Evolutionary conservation across 1,140 invertebrate species (phyloP).

Genomic region (Ceratosolen fusciceps): DNA sequence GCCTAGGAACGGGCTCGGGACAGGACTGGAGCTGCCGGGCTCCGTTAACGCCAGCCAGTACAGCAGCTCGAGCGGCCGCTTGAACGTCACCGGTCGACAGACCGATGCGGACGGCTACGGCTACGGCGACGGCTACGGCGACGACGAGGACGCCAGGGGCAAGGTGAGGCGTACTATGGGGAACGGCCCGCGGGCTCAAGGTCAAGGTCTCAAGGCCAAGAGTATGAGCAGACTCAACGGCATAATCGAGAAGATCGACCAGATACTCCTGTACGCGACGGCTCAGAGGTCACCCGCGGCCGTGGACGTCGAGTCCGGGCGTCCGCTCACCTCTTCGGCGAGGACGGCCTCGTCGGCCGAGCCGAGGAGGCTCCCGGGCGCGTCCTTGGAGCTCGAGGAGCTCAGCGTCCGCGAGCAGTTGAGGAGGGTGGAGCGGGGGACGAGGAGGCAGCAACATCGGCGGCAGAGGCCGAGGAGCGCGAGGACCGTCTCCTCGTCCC

Average conservation of each 20-base stretch:
- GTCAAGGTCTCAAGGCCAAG: slow-evolving; percentile 56
- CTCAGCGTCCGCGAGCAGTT: background rate
- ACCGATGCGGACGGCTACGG: slow-evolving; percentile 1
- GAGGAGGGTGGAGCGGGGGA: background rate
- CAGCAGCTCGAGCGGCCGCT: slow-evolving; percentile 44
- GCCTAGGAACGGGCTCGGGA: slow-evolving; percentile 15
- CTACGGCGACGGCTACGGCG: no score
- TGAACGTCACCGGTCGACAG: slow-evolving; percentile 27
- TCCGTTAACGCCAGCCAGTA: slow-evolving; percentile 5
- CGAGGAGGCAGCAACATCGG: background rate
- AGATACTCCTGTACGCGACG: slow-evolving; percentile 63
- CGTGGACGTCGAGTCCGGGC: slow-evolving; percentile 56
- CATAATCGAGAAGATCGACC: slow-evolving; percentile 69
- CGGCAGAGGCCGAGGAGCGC: slow-evolving; percentile 50
- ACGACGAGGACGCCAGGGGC: slow-evolving; percentile 45
- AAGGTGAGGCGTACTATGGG: slow-evolving; percentile 56
- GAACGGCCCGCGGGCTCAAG: slow-evolving; percentile 54
- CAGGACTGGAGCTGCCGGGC: background rate
- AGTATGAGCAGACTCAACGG: slow-evolving; percentile 61
- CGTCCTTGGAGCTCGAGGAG: background rate
- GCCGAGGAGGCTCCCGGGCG: slow-evolving; percentile 31
- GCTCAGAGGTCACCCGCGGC: slow-evolving; percentile 55
- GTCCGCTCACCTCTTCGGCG: slow-evolving; percentile 17
- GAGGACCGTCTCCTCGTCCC: slow-evolving; percentile 38
- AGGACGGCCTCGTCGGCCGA: background rate